phyloP scores from a whole-genome alignment of 2,797 vertebrate species.

The Leuciscus waleckii region DNA sequence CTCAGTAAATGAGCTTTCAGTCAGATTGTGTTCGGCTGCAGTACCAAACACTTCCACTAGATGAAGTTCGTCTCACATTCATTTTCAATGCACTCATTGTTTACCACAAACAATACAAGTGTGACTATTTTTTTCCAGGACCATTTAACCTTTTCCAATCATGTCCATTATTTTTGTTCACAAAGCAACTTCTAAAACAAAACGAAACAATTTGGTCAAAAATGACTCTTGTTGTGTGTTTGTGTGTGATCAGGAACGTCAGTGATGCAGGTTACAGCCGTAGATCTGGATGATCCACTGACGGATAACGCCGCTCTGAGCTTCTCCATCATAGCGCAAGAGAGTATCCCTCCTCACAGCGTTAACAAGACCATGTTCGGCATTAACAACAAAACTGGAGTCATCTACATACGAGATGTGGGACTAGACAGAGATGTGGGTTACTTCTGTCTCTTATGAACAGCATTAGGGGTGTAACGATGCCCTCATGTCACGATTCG shows the following conservation, averaged over 20 bases:
- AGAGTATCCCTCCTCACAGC: conserved; percentile 72
- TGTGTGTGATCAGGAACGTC: conserved; percentile 82
- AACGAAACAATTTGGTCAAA: too few relatives aligned
- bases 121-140: not conserved
- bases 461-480: not conserved
- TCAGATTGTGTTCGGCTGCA: not conserved
- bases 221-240: not conserved
- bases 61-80: not conserved
- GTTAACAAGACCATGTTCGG: conserved; percentile 85
- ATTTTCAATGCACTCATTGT: not conserved
- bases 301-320: conserved; percentile 89
- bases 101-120: not conserved
- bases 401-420: conserved; percentile 87
- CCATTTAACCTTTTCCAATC: not conserved
- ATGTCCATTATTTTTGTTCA: not conserved
- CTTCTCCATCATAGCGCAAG: conserved; percentile 87
- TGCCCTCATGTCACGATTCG: too few relatives aligned
- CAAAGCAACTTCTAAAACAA: too few relatives aligned
- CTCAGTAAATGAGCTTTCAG: not conserved
- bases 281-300: conserved; percentile 87
- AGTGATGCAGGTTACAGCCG: conserved; percentile 87
- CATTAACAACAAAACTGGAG: conserved; percentile 87
- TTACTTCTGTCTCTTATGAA: conserved; percentile 19
- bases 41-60: not conserved
- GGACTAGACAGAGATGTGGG: conserved; percentile 92